These are phyloP conservation scores for Larimichthys crocea DNA, from an alignment of 2,113 vertebrate species.

Conservation along the genomic window DNA sequence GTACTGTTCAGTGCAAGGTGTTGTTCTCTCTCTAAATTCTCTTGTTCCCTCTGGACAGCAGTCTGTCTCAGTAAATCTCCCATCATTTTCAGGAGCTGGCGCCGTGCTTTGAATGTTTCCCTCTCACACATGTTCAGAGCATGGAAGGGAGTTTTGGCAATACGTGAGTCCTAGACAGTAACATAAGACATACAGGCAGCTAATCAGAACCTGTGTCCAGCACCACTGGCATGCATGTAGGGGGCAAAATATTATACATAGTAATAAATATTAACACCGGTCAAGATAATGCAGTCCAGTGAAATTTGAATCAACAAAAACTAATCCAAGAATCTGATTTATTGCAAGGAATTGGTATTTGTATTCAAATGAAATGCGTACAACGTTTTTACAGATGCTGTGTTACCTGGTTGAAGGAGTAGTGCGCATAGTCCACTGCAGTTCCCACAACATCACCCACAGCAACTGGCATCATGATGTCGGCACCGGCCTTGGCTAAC, in stretches of 20 bases:
- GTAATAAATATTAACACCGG: too few species aligned
- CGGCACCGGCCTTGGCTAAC: slow-evolving; percentile 82
- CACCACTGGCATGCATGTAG: background rate
- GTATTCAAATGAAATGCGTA: background rate
- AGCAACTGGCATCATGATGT: slow-evolving; percentile 85
- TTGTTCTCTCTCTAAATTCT: slow-evolving; percentile 21
- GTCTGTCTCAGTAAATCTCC: slow-evolving; percentile 75
- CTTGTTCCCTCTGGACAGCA: slow-evolving; percentile 59
- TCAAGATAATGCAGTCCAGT: background rate
- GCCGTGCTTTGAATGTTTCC: slow-evolving; percentile 75
- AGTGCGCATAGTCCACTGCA: slow-evolving; percentile 86
- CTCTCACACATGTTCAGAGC: slow-evolving; percentile 77
- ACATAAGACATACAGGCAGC: slow-evolving; percentile 2
- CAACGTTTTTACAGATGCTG: background rate
- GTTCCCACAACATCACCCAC: slow-evolving; percentile 83
- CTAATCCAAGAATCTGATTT: background rate
- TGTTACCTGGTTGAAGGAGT: slow-evolving; percentile 86
- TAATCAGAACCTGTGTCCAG: background rate
- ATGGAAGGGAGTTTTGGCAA: slow-evolving; percentile 85
- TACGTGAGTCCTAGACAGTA: slow-evolving; percentile 79
- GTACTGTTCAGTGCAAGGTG: background rate
- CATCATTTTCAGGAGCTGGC: slow-evolving; percentile 81
- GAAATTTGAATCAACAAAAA: background rate
- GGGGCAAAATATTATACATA: background rate
- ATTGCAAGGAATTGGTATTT: background rate